Percentiles rank a stretch among this genome's conserved stretches.
Evolutionary conservation across 2,113 vertebrate genomes (phyloP).

Genomic region (Phrynosoma platyrhinos): DNA sequence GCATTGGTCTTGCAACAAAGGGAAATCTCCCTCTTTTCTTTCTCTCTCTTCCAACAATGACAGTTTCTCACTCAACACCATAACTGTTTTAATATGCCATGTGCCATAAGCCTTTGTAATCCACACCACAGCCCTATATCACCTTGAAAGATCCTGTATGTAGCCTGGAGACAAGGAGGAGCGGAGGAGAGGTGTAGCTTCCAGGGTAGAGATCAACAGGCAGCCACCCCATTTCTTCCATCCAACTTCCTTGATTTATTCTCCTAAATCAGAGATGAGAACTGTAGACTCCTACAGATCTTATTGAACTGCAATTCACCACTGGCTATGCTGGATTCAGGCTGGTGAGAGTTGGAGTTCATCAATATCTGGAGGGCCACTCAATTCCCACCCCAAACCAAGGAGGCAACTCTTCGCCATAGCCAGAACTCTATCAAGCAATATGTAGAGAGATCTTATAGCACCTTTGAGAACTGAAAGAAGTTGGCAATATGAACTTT

Average conservation of each 20-base stretch:
- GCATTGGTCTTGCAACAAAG: slow-evolving; percentile 48
- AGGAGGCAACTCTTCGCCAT: neutral
- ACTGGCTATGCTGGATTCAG: no score
- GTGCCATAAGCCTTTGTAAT: no score
- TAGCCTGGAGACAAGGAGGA: neutral
- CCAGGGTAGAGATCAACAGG: neutral
- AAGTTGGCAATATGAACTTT: no score
- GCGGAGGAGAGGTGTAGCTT: neutral
- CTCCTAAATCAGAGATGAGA: neutral
- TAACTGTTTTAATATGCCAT: neutral
- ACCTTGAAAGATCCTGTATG: neutral
- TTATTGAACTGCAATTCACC: no score
- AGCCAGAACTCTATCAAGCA: no score
- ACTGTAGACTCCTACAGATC: no score
- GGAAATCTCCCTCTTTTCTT: slow-evolving; percentile 40
- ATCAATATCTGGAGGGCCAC: no score
- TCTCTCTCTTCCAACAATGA: slow-evolving; percentile 13
- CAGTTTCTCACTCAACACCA: neutral
- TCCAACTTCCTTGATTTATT: neutral
- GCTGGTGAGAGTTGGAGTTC: no score
- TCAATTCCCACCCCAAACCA: no score
- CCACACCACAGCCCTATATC: neutral
- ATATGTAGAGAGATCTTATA: no score
- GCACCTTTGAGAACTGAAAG: no score
- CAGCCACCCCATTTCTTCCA: neutral